These are phyloP conservation scores for Aricia artaxerxes DNA, from an alignment of 2,888 invertebrate species.

Conservation along the genomic window DNA sequence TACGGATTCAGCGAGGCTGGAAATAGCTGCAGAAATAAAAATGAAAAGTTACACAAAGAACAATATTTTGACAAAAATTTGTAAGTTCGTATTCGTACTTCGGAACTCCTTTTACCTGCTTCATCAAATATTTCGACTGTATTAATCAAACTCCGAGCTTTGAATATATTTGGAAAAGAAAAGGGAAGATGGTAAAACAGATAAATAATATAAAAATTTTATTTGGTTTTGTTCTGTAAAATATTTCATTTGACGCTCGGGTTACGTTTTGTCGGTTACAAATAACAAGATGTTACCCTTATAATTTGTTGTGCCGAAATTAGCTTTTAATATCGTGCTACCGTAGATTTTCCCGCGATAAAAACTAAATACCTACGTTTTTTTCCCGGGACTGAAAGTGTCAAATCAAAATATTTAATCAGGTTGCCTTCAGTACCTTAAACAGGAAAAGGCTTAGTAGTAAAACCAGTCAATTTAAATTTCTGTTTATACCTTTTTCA, in stretches of 20 bases:
- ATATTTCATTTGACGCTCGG: background rate
- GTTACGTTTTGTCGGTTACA: too few species aligned
- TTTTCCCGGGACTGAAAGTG: too few species aligned
- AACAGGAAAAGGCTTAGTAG: too few species aligned
- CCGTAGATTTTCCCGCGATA: too few species aligned
- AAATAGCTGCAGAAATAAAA: conserved; percentile 4
- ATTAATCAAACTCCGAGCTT: conserved; percentile 14
- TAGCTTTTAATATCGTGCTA: too few species aligned
- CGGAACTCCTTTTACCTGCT: background rate
- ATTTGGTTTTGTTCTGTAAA: background rate
- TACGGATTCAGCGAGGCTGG: conserved; percentile 1
- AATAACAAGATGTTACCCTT: too few species aligned
- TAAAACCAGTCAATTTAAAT: too few species aligned
- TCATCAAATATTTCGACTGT: conserved; percentile 12
- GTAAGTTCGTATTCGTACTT: background rate
- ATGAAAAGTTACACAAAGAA: conserved; percentile 28
- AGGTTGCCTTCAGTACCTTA: too few species aligned
- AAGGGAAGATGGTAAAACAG: background rate
- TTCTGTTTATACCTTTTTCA: too few species aligned
- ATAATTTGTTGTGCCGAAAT: too few species aligned
- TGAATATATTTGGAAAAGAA: background rate
- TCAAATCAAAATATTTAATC: too few species aligned
- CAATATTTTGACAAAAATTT: background rate
- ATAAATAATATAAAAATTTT: background rate
- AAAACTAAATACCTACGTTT: too few species aligned